Conservation (phyloP, 2,888 invertebrate genomes). For the Coelopa pilipes region DNA sequence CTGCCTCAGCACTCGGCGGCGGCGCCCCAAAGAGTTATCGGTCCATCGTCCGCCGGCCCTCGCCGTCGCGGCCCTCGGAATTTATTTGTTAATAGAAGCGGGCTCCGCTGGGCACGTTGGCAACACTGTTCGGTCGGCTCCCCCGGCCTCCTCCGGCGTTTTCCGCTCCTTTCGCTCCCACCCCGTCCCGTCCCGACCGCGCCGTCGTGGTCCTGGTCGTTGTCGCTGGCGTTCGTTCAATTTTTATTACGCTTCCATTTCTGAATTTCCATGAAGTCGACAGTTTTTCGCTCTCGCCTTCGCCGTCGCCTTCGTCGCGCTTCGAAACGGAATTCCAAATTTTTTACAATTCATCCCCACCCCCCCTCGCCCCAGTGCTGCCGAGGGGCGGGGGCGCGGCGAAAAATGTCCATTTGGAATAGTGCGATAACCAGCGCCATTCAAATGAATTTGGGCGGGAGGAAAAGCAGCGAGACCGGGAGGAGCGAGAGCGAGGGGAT, state of each 20-base stretch:
- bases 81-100: not conserved
- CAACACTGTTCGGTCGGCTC: not conserved
- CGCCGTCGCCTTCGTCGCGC: not conserved
- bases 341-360: constrained; percentile 2
- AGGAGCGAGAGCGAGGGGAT: not conserved
- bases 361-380: too few relatives aligned
- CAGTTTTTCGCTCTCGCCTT: constrained; percentile 9
- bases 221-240: constrained; percentile 19
- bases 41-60: not conserved
- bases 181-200: too few relatives aligned
- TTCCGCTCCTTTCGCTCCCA: not conserved
- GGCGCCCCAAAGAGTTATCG: constrained; percentile 6
- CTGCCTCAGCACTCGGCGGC: not conserved
- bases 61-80: constrained; percentile 3
- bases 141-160: not conserved
- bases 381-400: too few relatives aligned
- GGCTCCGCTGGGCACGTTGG: constrained; percentile 5
- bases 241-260: constrained; percentile 35
- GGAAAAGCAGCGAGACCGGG: not conserved
- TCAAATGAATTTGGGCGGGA: constrained; percentile 19
- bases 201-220: too few relatives aligned
- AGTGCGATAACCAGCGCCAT: constrained; percentile 14
- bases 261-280: constrained; percentile 32
- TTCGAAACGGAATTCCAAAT: constrained; percentile 13
- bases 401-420: constrained; percentile 6